Conservation (phyloP, 2,113 vertebrate species). For the Paradisaea rubra region DNA sequence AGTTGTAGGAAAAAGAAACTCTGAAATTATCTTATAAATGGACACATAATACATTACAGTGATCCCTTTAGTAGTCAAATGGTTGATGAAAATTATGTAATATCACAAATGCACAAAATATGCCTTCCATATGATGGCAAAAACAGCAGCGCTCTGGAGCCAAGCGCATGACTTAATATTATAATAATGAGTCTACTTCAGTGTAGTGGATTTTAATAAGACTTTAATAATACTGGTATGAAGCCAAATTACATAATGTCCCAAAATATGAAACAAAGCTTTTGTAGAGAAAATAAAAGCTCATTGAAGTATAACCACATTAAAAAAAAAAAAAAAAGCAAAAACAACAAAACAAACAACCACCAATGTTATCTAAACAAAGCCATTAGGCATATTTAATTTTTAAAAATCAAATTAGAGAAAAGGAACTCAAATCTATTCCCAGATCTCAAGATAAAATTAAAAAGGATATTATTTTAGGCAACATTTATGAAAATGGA, state of each 20-base stretch:
- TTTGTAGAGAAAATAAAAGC: slow-evolving; percentile 62
- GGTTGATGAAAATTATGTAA: neutral
- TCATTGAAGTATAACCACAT: slow-evolving; percentile 30
- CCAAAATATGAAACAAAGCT: slow-evolving; percentile 49
- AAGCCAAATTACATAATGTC: slow-evolving; percentile 64
- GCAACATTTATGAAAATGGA: neutral
- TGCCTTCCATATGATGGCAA: slow-evolving; percentile 21
- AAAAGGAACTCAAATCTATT: slow-evolving; percentile 2
- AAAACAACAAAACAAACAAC: neutral
- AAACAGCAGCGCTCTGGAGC: slow-evolving; percentile 22
- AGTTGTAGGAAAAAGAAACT: neutral
- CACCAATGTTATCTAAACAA: slow-evolving; percentile 39
- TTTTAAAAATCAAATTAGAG: slow-evolving; percentile 56
- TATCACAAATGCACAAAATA: slow-evolving; percentile 51
- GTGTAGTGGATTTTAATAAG: slow-evolving; percentile 63
- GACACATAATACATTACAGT: neutral
- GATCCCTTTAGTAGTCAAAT: neutral
- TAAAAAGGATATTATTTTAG: slow-evolving; percentile 43
- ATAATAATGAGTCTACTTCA: slow-evolving; percentile 56
- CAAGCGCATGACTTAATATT: slow-evolving; percentile 30
- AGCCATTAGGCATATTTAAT: slow-evolving; percentile 46
- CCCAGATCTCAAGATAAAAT: slow-evolving; percentile 46
- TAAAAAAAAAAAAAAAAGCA: neutral
- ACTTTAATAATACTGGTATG: slow-evolving; percentile 68
- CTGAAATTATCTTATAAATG: slow-evolving; percentile 10